phyloP scores from a whole-genome alignment of 2,888 invertebrate species.

The Himalopsyche tibetana region DNA sequence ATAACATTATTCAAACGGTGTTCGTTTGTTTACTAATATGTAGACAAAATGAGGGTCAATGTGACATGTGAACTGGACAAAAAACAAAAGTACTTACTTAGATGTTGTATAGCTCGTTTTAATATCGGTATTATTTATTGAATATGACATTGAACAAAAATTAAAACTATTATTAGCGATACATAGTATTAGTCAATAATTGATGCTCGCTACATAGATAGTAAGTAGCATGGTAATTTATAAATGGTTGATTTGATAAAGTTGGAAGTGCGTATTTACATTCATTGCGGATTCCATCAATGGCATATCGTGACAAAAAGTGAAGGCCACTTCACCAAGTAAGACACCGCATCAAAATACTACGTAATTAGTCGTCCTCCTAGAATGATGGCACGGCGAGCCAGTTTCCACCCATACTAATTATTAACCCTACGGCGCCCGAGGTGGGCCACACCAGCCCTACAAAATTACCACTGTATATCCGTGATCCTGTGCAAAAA shows the following conservation, averaged over 20 bases:
- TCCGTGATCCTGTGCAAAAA: too few relatives aligned
- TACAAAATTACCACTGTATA: too few relatives aligned
- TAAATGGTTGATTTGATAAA: too few relatives aligned
- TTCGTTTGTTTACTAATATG: neutral
- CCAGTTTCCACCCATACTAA: neutral
- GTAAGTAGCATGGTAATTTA: too few relatives aligned
- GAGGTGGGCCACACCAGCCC: neutral
- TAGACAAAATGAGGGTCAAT: neutral
- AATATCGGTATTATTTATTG: too few relatives aligned
- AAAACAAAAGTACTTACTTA: neutral
- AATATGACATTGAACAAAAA: too few relatives aligned
- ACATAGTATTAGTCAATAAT: too few relatives aligned
- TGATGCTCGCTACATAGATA: too few relatives aligned
- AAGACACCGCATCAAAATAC: neutral
- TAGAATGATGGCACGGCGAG: neutral
- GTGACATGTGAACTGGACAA: neutral
- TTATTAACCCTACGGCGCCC: neutral
- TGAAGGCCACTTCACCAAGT: conserved; percentile 1
- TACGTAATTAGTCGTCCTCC: conserved; percentile 2
- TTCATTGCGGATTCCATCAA: neutral
- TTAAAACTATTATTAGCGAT: too few relatives aligned
- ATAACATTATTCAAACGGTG: too few relatives aligned
- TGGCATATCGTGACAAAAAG: neutral
- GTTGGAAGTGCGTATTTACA: neutral
- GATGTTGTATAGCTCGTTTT: neutral